Percentiles rank a stretch among this genome's conserved stretches.
Conservation (phyloP, 2,113 vertebrate genomes). For the Hiodon alosoides region DNA sequence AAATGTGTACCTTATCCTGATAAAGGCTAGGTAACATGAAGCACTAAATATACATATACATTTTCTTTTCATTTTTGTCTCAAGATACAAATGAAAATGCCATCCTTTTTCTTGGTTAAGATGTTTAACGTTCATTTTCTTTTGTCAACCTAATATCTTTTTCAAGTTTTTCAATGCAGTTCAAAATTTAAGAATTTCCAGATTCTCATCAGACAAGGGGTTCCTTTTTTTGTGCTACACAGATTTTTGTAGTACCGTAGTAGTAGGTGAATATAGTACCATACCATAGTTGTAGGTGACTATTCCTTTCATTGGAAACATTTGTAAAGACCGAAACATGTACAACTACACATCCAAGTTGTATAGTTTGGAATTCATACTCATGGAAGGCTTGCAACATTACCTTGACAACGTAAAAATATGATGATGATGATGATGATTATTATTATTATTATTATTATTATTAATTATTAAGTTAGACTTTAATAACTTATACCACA, state of each 20-base stretch:
- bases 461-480: background rate
- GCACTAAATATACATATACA: background rate
- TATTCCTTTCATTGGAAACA: slow-evolving; percentile 1
- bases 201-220: background rate
- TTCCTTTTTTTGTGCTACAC: background rate
- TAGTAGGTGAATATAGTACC: background rate
- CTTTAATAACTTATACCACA: slow-evolving; percentile 26
- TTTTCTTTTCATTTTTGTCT: too few relatives aligned
- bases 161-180: background rate
- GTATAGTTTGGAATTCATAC: background rate
- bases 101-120: too few relatives aligned
- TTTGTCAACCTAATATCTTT: too few relatives aligned
- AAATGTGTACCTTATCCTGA: background rate
- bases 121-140: too few relatives aligned
- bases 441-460: slow-evolving; percentile 39
- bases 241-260: background rate
- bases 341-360: background rate
- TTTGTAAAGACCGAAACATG: slow-evolving; percentile 7
- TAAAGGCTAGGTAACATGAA: background rate
- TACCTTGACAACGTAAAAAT: slow-evolving; percentile 15
- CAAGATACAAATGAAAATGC: too few relatives aligned
- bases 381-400: background rate
- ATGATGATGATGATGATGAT: slow-evolving; percentile 44
- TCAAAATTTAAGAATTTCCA: background rate
- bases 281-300: too few relatives aligned